These are phyloP conservation scores for Saccopteryx bilineata DNA, from an alignment of 2,113 vertebrate genomes.

Conservation along the genomic window DNA sequence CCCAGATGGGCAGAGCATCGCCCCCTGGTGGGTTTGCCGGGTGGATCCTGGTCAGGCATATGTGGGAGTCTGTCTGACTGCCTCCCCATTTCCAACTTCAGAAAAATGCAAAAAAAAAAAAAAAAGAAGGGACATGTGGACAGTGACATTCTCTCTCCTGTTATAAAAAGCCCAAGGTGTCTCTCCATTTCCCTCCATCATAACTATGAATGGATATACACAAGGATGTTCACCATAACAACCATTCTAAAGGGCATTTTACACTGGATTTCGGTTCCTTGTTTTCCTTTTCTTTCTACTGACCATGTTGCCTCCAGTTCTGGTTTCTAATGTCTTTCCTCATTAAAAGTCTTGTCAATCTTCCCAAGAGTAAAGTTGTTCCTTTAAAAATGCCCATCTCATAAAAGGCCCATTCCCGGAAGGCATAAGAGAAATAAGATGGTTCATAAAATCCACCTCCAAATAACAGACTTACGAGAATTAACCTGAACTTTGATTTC, in stretches of 20 bases:
- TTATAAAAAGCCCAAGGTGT: neutral
- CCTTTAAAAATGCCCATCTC: conserved; percentile 74
- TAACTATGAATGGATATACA: neutral
- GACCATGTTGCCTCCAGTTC: conserved; percentile 64
- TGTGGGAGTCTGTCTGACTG: no score
- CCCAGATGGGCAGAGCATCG: no score
- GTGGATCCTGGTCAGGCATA: no score
- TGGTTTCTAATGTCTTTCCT: conserved; percentile 78
- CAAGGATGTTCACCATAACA: conserved; percentile 31
- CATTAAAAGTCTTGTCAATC: conserved; percentile 74
- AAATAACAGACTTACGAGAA: conserved; percentile 76
- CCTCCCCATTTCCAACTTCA: no score
- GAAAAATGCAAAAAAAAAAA: no score
- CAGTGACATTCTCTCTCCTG: neutral
- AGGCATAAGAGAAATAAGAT: conserved; percentile 65
- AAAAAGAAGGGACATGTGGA: neutral
- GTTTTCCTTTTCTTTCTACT: neutral
- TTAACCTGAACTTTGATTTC: conserved; percentile 73
- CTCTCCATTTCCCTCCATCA: neutral
- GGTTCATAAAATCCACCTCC: conserved; percentile 70
- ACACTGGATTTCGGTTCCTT: conserved; percentile 37
- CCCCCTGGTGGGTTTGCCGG: no score
- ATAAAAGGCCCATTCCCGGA: conserved; percentile 65
- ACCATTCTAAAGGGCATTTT: conserved; percentile 32
- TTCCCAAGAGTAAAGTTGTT: conserved; percentile 69